Conservation (phyloP, 2,113 vertebrate species). For the Cyprinodon tularosa region DNA sequence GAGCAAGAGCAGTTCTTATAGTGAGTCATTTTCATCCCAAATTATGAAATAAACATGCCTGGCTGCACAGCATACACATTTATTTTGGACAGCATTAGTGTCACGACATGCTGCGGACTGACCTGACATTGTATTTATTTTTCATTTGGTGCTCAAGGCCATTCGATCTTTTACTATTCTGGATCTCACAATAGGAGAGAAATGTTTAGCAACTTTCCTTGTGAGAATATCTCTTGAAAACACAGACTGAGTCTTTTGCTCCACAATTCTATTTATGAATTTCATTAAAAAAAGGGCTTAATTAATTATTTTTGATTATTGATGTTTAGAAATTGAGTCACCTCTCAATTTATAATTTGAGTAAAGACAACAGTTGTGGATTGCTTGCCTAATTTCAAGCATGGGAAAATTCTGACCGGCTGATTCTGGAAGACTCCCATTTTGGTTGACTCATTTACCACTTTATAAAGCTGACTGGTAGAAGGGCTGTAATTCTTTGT, state of each 20-base stretch:
- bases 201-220: slow-evolving; percentile 10
- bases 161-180: background rate
- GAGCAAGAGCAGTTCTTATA: slow-evolving; percentile 53
- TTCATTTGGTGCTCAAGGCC: slow-evolving; percentile 3
- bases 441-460: no score
- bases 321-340: background rate
- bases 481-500: no score
- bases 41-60: slow-evolving; percentile 52
- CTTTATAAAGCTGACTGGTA: no score
- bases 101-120: slow-evolving; percentile 3
- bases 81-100: slow-evolving; percentile 28
- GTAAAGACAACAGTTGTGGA: background rate
- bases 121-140: slow-evolving; percentile 11
- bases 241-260: background rate
- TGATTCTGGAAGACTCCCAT: no score
- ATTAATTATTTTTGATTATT: background rate
- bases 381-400: background rate
- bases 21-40: slow-evolving; percentile 56
- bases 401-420: background rate
- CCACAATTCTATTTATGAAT: background rate
- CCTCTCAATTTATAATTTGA: background rate
- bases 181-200: slow-evolving; percentile 1
- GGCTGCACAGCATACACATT: slow-evolving; percentile 24
- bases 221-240: background rate
- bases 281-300: background rate